Percentiles rank a stretch among this genome's conserved stretches.
These are phyloP conservation scores for Norana najaformis DNA, from an alignment of 2,888 invertebrate species.

Conservation along the genomic window DNA sequence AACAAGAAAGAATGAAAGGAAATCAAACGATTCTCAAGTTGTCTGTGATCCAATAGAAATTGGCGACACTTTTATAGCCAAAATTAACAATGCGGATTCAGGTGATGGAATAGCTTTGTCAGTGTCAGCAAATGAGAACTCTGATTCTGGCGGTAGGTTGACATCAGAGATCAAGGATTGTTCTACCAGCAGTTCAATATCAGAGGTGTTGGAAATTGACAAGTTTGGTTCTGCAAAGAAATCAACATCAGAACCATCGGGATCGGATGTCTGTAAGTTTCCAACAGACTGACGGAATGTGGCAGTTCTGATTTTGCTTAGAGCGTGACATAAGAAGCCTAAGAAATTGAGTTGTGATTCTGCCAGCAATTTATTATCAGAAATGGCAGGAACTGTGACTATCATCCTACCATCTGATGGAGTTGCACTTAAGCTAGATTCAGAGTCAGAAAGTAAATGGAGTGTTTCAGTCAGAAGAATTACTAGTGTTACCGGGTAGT, in stretches of 20 bases:
- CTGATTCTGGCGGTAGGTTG: not conserved
- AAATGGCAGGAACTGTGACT: not conserved
- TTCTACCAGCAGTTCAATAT: not conserved
- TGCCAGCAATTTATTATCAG: not conserved
- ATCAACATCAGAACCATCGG: not conserved
- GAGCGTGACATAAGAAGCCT: not conserved
- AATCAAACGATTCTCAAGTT: not conserved
- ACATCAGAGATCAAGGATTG: not conserved
- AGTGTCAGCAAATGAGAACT: not conserved
- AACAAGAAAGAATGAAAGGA: not conserved
- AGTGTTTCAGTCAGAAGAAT: not conserved
- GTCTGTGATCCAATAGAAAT: slow-evolving; percentile 23
- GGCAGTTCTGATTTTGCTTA: not conserved
- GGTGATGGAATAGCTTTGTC: not conserved
- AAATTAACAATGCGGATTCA: not conserved
- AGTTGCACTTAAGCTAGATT: not conserved
- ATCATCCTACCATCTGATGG: not conserved
- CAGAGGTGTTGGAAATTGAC: not conserved
- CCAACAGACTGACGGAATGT: not conserved
- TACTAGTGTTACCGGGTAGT: not conserved
- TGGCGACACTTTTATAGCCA: not conserved
- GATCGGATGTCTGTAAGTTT: not conserved
- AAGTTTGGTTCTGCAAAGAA: not conserved
- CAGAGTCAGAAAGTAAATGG: not conserved
- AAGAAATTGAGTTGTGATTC: not conserved